Evolutionary conservation across 2,888 invertebrate species (phyloP).

Genomic region (Unio delphinus): DNA sequence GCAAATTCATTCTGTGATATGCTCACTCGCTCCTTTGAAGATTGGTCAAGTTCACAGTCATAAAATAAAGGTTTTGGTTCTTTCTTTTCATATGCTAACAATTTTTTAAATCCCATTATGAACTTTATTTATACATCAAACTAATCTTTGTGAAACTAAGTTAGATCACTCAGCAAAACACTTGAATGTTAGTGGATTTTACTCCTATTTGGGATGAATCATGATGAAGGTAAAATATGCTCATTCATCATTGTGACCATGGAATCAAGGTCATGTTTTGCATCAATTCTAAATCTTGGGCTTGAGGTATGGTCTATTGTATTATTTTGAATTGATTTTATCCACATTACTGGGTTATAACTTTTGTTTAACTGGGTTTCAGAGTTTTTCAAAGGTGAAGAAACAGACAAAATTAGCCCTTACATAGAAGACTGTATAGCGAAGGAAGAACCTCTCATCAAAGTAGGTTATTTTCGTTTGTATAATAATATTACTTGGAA

Average conservation of each 20-base stretch:
- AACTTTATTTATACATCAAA: too few species aligned
- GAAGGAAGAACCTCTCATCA: slow-evolving; percentile 84
- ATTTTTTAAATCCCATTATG: too few species aligned
- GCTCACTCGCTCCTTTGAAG: too few species aligned
- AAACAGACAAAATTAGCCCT: slow-evolving; percentile 89
- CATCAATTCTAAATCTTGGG: not conserved
- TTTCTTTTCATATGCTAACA: too few species aligned
- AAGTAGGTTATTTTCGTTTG: slow-evolving; percentile 72
- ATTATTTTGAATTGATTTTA: not conserved
- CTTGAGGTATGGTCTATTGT: not conserved
- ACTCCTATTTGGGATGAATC: not conserved
- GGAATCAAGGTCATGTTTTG: too few species aligned
- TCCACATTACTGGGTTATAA: not conserved
- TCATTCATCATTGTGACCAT: too few species aligned
- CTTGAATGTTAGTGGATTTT: not conserved
- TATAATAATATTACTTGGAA: not conserved
- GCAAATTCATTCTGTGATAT: too few species aligned
- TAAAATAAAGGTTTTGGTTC: too few species aligned
- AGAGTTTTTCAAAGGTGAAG: slow-evolving; percentile 88
- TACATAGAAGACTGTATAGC: slow-evolving; percentile 95
- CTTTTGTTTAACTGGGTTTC: slow-evolving; percentile 19
- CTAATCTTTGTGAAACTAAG: too few species aligned
- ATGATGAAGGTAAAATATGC: too few species aligned
- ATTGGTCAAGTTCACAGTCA: too few species aligned
- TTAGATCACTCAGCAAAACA: too few species aligned